Evolutionary conservation across 2,888 invertebrate species (phyloP), one percentile per base, ranked within the genome.

Genomic region (Phorcus lineatus): DNA sequence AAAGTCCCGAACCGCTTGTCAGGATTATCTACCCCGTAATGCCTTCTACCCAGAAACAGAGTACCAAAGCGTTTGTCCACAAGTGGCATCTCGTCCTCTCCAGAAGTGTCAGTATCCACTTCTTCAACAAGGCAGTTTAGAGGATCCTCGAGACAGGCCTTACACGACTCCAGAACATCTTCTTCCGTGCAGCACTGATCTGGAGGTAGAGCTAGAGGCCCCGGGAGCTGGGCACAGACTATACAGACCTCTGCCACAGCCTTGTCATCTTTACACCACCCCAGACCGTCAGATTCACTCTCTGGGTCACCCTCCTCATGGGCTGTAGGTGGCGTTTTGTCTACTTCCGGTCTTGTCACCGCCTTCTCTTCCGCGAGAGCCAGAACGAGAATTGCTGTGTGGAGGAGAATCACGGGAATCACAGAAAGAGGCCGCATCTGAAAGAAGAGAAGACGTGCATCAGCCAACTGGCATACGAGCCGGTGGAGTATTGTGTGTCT

Each of bases 151-250:
- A 76, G n/a, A n/a, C 76, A 76, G 55, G n/a, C 52, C 31, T 55
- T 76, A 55, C 76, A 76, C 6, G 31, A 52, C 22, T 76, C 76
- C 24, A 76, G 54, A 4, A 55, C 76, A 55, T 53, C 54, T 22
- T 22, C 24, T 16, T 76, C 76, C 11, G 54, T 55, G 55, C 76
- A 76, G 31, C 76, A 76, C 24, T 55, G 28, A 22, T 31, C 52
- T 19, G 75, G 75, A 13, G 76, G 55, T 0, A 76, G 76, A 28
- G 54, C 31, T 16, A 76, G 76, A 16, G n/a, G 52, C 28, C 16
- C 53, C 16, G 76, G 76, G 17, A 76, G 76, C 55, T 76, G 76
- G 11, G 53, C 55, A 76, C 76, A 76, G 9, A 24, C 76, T 54
- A 76, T 54, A 19, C 76, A 76, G 2, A 55, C 31, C n/a, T 28